Conservation (phyloP, 92 coral and sea anemone genomes). For the Micromussa lordhowensis region DNA sequence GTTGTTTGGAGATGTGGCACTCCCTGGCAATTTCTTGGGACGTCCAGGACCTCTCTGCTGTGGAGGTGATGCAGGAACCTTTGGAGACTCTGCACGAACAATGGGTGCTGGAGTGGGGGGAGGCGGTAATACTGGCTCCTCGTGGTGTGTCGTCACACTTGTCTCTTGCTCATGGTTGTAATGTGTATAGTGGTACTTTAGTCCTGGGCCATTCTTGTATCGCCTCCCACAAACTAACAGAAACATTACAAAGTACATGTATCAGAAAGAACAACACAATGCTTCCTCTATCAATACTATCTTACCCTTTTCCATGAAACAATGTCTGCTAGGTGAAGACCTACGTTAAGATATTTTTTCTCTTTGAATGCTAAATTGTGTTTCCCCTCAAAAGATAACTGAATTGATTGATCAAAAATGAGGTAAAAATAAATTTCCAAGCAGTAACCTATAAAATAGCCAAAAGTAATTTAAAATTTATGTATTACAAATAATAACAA, state of each 20-base stretch:
- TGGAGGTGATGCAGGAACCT: conserved; percentile 66
- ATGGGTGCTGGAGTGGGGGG: conserved; percentile 69
- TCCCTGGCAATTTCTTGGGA: conserved; percentile 58
- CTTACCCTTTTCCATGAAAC: no score
- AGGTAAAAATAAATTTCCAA: no score
- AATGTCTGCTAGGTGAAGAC: no score
- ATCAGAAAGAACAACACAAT: no score
- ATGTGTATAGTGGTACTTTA: conserved; percentile 96
- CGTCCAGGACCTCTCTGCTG: conserved; percentile 70
- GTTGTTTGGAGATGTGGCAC: conserved; percentile 85
- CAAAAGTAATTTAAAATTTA: no score
- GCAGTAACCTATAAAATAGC: no score
- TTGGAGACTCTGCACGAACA: conserved; percentile 77
- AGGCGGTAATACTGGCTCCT: conserved; percentile 63
- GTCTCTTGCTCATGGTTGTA: conserved; percentile 90
- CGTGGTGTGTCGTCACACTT: conserved; percentile 48
- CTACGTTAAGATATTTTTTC: no score
- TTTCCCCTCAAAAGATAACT: no score
- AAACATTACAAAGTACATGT: background rate
- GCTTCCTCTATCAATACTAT: no score
- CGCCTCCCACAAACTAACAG: conserved; percentile 94
- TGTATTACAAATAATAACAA: no score
- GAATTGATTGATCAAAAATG: no score
- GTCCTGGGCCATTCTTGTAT: conserved; percentile 98
- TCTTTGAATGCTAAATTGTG: no score